A percentile compares a stretch with the other conserved stretches of the same genome.
Evolutionary conservation across 1,140 invertebrate genomes (phyloP).

Genomic region (Platyscapa corneri): DNA sequence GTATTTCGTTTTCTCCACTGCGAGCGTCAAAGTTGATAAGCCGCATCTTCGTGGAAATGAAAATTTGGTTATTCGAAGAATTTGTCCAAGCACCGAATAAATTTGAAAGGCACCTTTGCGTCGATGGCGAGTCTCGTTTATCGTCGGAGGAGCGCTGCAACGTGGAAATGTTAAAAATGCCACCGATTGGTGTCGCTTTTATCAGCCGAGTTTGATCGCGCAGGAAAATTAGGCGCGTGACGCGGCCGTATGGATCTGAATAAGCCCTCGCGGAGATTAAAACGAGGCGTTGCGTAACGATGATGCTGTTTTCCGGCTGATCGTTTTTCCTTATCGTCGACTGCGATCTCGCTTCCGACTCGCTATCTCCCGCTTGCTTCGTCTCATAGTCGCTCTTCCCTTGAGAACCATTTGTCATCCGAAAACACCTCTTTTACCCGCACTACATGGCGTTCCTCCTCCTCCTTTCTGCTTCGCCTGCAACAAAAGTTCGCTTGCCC

Average conservation of each 20-base stretch:
- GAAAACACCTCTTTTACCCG: neutral
- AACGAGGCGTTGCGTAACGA: neutral
- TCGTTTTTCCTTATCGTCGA: conserved; percentile 33
- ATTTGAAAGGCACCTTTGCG: too few relatives aligned
- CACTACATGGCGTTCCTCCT: conserved; percentile 1
- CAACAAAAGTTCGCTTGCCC: neutral
- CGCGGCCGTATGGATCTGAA: neutral
- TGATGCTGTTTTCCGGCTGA: neutral
- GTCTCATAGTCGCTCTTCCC: conserved; percentile 6
- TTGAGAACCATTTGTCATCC: conserved; percentile 30
- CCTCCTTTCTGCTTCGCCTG: neutral
- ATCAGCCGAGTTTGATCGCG: too few relatives aligned
- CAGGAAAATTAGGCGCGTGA: neutral
- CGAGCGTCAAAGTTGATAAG: too few relatives aligned
- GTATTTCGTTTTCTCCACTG: too few relatives aligned
- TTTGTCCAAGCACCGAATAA: too few relatives aligned
- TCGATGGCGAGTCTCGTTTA: too few relatives aligned
- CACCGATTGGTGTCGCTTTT: too few relatives aligned
- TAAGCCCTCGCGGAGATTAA: neutral
- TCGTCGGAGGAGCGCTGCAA: too few relatives aligned
- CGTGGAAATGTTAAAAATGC: too few relatives aligned
- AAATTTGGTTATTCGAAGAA: too few relatives aligned
- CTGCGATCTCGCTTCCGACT: conserved; percentile 37
- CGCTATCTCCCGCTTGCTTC: neutral
- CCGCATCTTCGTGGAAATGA: too few relatives aligned